Conservation (phyloP, 2,888 invertebrate species). For the Lasioglossum pauxillum region DNA sequence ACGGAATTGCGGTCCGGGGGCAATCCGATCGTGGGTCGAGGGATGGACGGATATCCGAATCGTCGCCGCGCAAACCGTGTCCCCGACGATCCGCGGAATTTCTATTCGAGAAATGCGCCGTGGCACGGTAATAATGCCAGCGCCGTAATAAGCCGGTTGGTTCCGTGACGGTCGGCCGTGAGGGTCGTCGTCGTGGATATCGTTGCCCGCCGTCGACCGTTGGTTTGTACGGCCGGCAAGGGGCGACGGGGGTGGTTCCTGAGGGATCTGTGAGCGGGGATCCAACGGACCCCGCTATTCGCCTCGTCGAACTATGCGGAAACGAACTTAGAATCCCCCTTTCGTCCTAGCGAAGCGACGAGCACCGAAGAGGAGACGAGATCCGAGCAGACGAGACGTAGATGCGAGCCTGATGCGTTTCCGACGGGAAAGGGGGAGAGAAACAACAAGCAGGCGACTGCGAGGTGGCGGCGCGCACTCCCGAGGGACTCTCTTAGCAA, state of each 20-base stretch:
- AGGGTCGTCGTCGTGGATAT: neutral
- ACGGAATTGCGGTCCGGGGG: conserved; percentile 60
- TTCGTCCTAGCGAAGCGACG: neutral
- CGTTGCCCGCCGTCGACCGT: neutral
- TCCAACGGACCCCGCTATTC: conserved; percentile 26
- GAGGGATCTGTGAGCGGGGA: conserved; percentile 43
- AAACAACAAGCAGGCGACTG: conserved; percentile 28
- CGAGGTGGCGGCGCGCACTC: conserved; percentile 60
- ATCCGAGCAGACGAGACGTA: neutral
- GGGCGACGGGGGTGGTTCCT: conserved; percentile 32
- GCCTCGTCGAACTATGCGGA: conserved; percentile 70
- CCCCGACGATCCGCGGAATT: conserved; percentile 69
- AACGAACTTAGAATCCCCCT: conserved; percentile 66
- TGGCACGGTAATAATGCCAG: conserved; percentile 72
- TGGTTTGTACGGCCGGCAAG: neutral
- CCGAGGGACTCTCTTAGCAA: conserved; percentile 72
- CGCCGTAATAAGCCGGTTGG: conserved; percentile 65
- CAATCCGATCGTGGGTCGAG: conserved; percentile 45
- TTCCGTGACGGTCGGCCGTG: conserved; percentile 1
- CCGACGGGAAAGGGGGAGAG: conserved; percentile 52
- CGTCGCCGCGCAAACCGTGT: conserved; percentile 52
- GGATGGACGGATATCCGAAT: conserved; percentile 55
- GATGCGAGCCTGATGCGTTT: conserved; percentile 45
- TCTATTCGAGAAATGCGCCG: conserved; percentile 70
- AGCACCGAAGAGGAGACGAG: neutral